Conservation (phyloP, 2,888 invertebrate genomes). For the Pristionchus exspectatus region DNA sequence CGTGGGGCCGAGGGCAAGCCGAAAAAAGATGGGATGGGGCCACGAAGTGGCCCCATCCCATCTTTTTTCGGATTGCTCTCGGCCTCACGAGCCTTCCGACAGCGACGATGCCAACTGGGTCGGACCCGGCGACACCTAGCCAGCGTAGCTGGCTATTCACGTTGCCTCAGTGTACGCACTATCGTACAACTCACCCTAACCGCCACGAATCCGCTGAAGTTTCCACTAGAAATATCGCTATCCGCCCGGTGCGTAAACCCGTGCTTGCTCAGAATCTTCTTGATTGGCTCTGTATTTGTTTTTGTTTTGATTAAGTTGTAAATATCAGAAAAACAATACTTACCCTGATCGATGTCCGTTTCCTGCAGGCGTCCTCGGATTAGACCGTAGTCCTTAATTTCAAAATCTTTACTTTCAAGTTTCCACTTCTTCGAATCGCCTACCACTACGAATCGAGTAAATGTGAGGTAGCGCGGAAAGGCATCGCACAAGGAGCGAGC, state of each 20-base stretch:
- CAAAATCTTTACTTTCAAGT: too few relatives aligned
- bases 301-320: too few relatives aligned
- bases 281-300: neutral
- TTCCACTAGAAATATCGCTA: neutral
- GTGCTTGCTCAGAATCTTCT: neutral
- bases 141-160: too few relatives aligned
- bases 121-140: too few relatives aligned
- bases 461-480: neutral
- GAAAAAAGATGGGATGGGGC: too few relatives aligned
- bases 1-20: too few relatives aligned
- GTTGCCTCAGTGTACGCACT: too few relatives aligned
- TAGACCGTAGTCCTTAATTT: neutral
- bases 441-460: neutral
- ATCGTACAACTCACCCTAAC: neutral
- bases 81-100: too few relatives aligned
- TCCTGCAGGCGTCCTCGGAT: neutral
- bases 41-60: too few relatives aligned
- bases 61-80: too few relatives aligned
- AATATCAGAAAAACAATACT: neutral
- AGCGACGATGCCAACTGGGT: too few relatives aligned
- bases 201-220: neutral
- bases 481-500: neutral
- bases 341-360: neutral
- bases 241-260: neutral
- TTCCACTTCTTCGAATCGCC: too few relatives aligned